These are phyloP conservation scores for Papilio helenus DNA, from an alignment of 1,140 invertebrate species.

Conservation along the genomic window DNA sequence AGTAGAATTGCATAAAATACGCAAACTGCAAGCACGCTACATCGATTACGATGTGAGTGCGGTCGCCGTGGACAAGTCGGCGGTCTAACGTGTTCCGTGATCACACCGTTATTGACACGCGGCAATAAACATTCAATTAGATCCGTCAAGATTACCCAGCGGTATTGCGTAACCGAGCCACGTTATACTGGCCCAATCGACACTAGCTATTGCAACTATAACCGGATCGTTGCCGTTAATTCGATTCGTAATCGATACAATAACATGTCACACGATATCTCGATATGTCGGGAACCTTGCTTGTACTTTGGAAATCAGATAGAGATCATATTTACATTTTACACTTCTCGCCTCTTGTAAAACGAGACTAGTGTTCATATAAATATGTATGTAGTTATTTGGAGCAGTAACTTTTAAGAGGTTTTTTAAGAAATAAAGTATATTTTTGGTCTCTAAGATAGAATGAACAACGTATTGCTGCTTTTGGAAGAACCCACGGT, in stretches of 20 bases:
- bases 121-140: slow-evolving; percentile 39
- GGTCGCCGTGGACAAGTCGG: neutral
- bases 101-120: slow-evolving; percentile 39
- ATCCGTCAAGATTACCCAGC: slow-evolving; percentile 31
- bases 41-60: slow-evolving; percentile 14
- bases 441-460: no score
- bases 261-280: slow-evolving; percentile 36
- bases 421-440: neutral
- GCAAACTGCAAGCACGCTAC: slow-evolving; percentile 17
- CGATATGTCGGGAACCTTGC: slow-evolving; percentile 4
- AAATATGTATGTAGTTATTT: neutral
- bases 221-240: slow-evolving; percentile 34
- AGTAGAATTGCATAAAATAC: slow-evolving; percentile 37
- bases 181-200: slow-evolving; percentile 19
- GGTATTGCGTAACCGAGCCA: slow-evolving; percentile 17
- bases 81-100: slow-evolving; percentile 34
- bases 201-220: slow-evolving; percentile 29
- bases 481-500: neutral
- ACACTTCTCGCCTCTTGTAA: slow-evolving; percentile 14
- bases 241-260: slow-evolving; percentile 27
- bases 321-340: slow-evolving; percentile 2
- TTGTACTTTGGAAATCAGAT: slow-evolving; percentile 6
- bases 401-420: neutral
- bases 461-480: no score
- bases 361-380: neutral